Evolutionary conservation across 92 coral and sea anemone species (phyloP).

Genomic region (Heliopora coerulea): DNA sequence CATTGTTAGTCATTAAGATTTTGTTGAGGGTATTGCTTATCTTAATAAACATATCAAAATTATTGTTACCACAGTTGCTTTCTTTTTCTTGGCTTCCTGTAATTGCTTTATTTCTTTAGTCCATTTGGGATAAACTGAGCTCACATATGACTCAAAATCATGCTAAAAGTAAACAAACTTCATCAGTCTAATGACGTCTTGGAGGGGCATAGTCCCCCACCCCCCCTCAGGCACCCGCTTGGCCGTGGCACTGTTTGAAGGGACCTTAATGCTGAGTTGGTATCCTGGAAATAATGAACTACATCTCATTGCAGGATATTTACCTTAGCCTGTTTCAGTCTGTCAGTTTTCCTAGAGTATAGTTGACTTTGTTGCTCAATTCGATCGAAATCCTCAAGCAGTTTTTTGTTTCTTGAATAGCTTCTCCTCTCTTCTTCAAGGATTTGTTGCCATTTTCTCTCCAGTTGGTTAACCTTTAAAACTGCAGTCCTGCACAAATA

Average conservation of each 20-base stretch:
- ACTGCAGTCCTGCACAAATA: neutral
- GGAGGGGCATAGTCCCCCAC: no score
- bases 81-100: constrained; percentile 10
- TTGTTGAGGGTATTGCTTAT: no score
- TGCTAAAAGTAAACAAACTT: constrained; percentile 42
- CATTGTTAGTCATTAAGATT: no score
- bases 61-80: no score
- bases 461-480: constrained; percentile 58
- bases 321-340: constrained; percentile 30
- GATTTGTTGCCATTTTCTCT: constrained; percentile 64
- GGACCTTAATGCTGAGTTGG: no score
- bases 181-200: neutral
- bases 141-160: constrained; percentile 78
- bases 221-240: no score
- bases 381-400: constrained; percentile 80
- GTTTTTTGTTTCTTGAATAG: constrained; percentile 66
- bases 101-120: constrained; percentile 65
- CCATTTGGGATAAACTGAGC: constrained; percentile 92
- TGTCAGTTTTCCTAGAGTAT: constrained; percentile 4
- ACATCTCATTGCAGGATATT: no score
- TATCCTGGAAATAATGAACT: no score
- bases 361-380: constrained; percentile 60
- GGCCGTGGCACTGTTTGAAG: no score
- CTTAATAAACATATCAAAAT: no score
- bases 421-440: constrained; percentile 75